Evolutionary conservation across 2,113 vertebrate genomes (phyloP).

Genomic region (Dasypus novemcinctus): DNA sequence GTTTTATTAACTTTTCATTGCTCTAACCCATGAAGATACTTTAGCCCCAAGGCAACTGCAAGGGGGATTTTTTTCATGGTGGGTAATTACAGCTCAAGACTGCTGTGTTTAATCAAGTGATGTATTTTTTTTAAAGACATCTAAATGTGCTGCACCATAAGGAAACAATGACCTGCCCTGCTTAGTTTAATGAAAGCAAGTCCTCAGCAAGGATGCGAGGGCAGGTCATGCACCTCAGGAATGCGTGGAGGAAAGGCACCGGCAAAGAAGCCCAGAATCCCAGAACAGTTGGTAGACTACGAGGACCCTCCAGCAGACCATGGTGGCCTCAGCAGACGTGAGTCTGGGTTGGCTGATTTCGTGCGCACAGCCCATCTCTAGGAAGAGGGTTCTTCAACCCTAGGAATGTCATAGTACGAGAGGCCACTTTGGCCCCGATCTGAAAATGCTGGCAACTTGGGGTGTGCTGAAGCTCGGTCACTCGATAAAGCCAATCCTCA

Average conservation of each 20-base stretch:
- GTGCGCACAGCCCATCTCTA: not conserved
- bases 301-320: not conserved
- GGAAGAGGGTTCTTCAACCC: not conserved
- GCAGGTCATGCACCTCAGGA: not conserved
- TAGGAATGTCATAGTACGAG: not conserved
- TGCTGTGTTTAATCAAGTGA: not conserved
- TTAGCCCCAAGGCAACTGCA: not conserved
- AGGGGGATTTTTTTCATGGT: not conserved
- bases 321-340: not conserved
- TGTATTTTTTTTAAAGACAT: not conserved
- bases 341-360: not conserved
- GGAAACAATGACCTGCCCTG: not conserved
- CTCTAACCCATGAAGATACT: not conserved
- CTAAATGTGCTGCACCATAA: not conserved
- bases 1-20: not conserved
- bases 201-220: not conserved
- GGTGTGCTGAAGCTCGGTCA: rapidly evolving
- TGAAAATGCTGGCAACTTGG: not conserved
- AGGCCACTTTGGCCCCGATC: too few relatives aligned
- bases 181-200: not conserved
- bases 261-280: not conserved
- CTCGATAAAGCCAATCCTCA: not conserved
- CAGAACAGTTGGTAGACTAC: not conserved
- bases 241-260: not conserved
- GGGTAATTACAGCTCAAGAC: not conserved